Evolutionary conservation across 1,140 invertebrate species (phyloP).

Genomic region (Trachymyrmex septentrionalis): DNA sequence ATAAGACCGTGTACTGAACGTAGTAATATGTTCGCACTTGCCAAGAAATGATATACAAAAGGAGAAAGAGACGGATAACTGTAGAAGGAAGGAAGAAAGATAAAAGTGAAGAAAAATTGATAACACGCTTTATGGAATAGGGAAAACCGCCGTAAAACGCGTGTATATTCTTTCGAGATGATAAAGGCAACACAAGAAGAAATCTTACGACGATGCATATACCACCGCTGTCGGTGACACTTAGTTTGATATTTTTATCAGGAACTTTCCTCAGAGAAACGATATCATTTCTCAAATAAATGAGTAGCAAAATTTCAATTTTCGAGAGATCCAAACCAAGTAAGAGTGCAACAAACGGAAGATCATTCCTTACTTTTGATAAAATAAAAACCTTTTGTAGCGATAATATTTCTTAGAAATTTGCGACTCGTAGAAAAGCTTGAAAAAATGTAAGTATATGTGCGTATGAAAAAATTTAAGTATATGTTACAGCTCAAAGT

Average conservation of each 20-base stretch:
- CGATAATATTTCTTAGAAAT: not conserved
- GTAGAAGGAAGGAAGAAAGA: constrained; percentile 53
- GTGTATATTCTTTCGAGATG: constrained; percentile 46
- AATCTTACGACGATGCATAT: not conserved
- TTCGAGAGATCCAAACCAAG: not conserved
- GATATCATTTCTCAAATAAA: not conserved
- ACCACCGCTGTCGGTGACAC: constrained; percentile 21
- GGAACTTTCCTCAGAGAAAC: constrained; percentile 23
- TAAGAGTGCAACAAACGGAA: not conserved
- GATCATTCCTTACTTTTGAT: not conserved
- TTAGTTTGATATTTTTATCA: constrained; percentile 45
- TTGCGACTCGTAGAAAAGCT: not conserved
- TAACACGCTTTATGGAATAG: constrained; percentile 73
- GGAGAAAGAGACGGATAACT: constrained; percentile 56
- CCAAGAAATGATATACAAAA: constrained; percentile 59
- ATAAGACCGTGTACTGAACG: constrained; percentile 1
- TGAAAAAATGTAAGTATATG: not conserved
- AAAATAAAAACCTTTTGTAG: not conserved
- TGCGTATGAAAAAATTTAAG: not conserved
- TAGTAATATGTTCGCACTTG: constrained; percentile 41
- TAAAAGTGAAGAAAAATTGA: constrained; percentile 79
- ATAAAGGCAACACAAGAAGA: not conserved
- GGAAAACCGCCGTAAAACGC: constrained; percentile 73
- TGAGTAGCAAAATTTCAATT: constrained; percentile 26
- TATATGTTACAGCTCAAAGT: too few species aligned